These are phyloP conservation scores for Fistularia commersonii DNA, from an alignment of 2,797 vertebrate genomes.

Conservation along the genomic window DNA sequence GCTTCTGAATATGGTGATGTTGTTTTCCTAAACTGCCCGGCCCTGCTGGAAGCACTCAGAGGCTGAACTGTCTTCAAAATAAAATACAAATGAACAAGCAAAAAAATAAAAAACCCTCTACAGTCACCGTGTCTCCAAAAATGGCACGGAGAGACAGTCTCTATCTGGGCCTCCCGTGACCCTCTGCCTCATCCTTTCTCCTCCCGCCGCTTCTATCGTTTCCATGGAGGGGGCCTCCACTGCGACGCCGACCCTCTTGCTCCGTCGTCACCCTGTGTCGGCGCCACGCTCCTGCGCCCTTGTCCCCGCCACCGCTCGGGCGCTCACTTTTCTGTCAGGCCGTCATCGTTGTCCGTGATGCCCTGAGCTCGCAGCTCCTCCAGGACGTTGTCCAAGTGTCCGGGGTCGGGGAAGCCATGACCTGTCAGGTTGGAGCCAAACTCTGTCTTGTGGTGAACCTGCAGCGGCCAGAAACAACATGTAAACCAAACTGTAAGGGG, in stretches of 20 bases:
- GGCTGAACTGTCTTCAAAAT: too few species aligned
- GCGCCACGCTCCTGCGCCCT: neutral
- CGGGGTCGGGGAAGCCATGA: conserved; percentile 89
- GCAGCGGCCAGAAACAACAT: neutral
- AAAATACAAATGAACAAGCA: too few species aligned
- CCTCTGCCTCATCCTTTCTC: conserved; percentile 1
- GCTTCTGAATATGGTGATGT: too few species aligned
- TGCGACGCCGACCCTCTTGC: neutral
- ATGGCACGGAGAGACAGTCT: conserved; percentile 29
- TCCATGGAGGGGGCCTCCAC: too few species aligned
- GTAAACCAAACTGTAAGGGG: neutral
- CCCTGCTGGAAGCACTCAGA: too few species aligned
- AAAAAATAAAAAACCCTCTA: neutral
- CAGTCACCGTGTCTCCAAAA: conserved; percentile 28
- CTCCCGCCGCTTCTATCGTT: too few species aligned
- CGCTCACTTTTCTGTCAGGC: conserved; percentile 56
- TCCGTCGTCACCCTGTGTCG: conserved; percentile 1
- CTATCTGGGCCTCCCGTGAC: conserved; percentile 10
- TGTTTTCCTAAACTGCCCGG: too few species aligned
- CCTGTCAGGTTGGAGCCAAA: conserved; percentile 94
- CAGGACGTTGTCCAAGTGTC: conserved; percentile 89
- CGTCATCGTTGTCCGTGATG: conserved; percentile 80
- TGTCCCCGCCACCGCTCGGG: conserved; percentile 1
- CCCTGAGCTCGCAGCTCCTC: conserved; percentile 89
- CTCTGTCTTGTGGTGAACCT: conserved; percentile 89